Base-by-base conservation (phyloP, 2,888 invertebrate species). In the Formica aserva region DNA sequence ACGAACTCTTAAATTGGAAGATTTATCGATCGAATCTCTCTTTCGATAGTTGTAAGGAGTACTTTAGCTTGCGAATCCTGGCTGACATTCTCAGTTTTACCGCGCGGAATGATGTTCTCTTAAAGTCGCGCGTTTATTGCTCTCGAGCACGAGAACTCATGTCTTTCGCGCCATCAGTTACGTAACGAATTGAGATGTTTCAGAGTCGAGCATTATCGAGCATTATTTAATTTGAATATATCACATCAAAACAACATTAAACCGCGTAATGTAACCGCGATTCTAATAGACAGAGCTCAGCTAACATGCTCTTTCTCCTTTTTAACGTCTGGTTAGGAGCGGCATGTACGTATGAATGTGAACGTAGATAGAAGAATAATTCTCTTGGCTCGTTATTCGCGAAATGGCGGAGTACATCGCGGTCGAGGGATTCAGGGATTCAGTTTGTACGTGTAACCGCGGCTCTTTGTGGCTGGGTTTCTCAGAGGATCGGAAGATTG, bases 321-420 rank as follows among this genome's bases (percentile, higher is more conserved):
- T 41, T 45, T 13, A 41, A n/a, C 41, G 41, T 57, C 55, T 52
- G 35, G 35, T 60, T 35, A 45, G 29, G 18, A 35, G 32, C 67
- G 45, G 13, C 15, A 45, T 2, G 18, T 48, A 18, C 48, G 15
- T 45, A 45, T 0, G 3, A 48, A 48, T 8, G 18, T 48, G 18
- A 41, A 60, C 18, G 65, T n/a, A 26, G 76, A 60, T 9, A 13
- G 69, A 80, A 80, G 78, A 80, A 80, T 71, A 60, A 80, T 60
- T 45, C 60, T 5, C 60, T 69, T 60, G n/a, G 45, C 69, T 60
- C 60, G 57, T 69, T 67, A 63, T 45, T 3, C 57, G 71, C 78
- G 45, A 80, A 60, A 71, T 60, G 32, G 45, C 41, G 55, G 35
- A 9, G 13, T 38, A 62, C 45, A 9, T 29, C 45, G 60, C n/a